Evolutionary conservation across 2,888 invertebrate species (phyloP).

Genomic region (Andrena fulva): DNA sequence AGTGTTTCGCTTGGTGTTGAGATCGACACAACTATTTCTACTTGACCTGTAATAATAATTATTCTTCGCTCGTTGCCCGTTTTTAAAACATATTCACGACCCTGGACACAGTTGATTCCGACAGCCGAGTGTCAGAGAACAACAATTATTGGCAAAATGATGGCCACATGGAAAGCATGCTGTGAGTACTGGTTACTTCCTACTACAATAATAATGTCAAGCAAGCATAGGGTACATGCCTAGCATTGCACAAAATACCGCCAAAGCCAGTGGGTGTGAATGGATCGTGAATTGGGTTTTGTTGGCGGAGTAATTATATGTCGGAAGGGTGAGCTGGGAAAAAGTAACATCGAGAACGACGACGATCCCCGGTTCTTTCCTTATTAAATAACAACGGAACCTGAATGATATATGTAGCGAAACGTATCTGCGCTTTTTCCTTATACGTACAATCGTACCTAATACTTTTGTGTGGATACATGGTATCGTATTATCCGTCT

Average conservation of each 20-base stretch:
- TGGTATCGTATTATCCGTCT: neutral
- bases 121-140: neutral
- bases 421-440: neutral
- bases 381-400: conserved; percentile 13
- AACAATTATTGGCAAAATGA: conserved; percentile 55
- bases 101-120: neutral
- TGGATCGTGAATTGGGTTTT: no score
- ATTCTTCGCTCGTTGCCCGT: neutral
- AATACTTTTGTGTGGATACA: no score
- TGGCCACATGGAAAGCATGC: conserved; percentile 71
- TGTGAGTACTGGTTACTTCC: conserved; percentile 74
- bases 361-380: neutral
- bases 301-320: no score
- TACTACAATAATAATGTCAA: neutral
- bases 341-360: conserved; percentile 24
- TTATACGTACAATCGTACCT: no score
- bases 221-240: neutral
- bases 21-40: neutral
- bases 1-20: neutral
- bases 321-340: no score
- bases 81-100: neutral
- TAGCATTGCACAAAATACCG: no score
- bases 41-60: neutral
- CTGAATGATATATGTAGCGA: neutral
- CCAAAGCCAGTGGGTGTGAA: no score